phyloP scores from a whole-genome alignment of 2,888 invertebrate species.

The Trisateles emortualis region DNA sequence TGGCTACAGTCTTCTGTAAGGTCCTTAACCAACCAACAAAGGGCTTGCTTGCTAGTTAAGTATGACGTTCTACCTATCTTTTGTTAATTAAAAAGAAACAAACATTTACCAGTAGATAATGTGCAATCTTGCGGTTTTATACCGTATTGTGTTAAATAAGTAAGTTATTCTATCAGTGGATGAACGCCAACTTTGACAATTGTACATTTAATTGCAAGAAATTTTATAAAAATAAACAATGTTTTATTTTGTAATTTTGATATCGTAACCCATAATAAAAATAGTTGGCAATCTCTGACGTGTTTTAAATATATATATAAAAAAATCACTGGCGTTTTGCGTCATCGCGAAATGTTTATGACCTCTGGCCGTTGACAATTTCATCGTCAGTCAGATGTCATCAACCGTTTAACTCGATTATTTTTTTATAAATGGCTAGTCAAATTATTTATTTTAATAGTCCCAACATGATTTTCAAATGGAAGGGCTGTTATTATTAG shows the following conservation, averaged over 20 bases:
- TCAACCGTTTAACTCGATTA: constrained; percentile 43
- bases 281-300: constrained; percentile 66
- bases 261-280: constrained; percentile 66
- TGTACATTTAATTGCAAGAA: too few species aligned
- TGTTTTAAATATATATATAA: constrained; percentile 22
- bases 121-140: too few species aligned
- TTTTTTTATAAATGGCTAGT: constrained; percentile 35
- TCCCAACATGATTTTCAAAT: constrained; percentile 27
- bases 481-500: constrained; percentile 31
- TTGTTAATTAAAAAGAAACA: too few species aligned
- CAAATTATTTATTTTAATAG: constrained; percentile 43
- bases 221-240: constrained; percentile 50
- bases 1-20: too few species aligned
- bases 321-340: constrained; percentile 35
- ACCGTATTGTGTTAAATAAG: too few species aligned
- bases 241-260: constrained; percentile 62
- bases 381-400: constrained; percentile 42
- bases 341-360: constrained; percentile 47
- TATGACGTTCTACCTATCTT: too few species aligned
- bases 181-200: too few species aligned
- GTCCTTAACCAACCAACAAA: too few species aligned
- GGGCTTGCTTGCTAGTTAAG: too few species aligned
- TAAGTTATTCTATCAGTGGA: too few species aligned
- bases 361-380: constrained; percentile 48
- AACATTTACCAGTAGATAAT: too few species aligned